These are phyloP conservation scores for Drosophila fungiperda DNA, from an alignment of 2,888 invertebrate genomes.

Conservation along the genomic window DNA sequence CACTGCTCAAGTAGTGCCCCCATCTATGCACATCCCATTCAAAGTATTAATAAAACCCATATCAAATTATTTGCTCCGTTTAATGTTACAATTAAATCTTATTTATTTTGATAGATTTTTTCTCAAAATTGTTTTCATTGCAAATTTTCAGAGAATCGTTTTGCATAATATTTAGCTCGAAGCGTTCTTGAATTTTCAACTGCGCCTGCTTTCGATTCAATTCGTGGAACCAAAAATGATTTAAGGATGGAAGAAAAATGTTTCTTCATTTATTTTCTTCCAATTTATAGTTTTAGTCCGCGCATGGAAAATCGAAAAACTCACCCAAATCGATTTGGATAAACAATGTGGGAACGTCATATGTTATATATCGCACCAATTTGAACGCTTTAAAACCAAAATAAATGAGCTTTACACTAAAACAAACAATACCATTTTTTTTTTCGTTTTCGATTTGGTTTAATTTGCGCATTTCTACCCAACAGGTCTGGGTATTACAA, in stretches of 20 bases:
- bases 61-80: slow-evolving; percentile 18
- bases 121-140: slow-evolving; percentile 23
- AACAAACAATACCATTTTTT: slow-evolving; percentile 41
- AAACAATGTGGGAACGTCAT: slow-evolving; percentile 58
- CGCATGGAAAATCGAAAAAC: slow-evolving; percentile 7
- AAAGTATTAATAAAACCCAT: slow-evolving; percentile 41
- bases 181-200: slow-evolving; percentile 51
- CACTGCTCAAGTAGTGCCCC: slow-evolving; percentile 17
- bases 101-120: slow-evolving; percentile 18
- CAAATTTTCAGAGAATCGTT: slow-evolving; percentile 37
- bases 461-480: slow-evolving; percentile 32
- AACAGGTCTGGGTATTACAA: slow-evolving; percentile 33
- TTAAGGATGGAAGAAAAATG: slow-evolving; percentile 25
- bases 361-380: slow-evolving; percentile 52
- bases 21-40: slow-evolving; percentile 20
- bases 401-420: slow-evolving; percentile 20
- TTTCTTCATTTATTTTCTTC: slow-evolving; percentile 5
- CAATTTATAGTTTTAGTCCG: slow-evolving; percentile 23
- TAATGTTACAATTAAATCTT: slow-evolving; percentile 39
- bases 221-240: slow-evolving; percentile 31
- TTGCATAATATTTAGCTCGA: slow-evolving; percentile 41
- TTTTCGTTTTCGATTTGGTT: slow-evolving; percentile 25
- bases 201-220: slow-evolving; percentile 23
- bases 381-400: slow-evolving; percentile 22
- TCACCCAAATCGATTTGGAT: slow-evolving; percentile 20